Evolutionary conservation across 1,140 invertebrate genomes (phyloP), one percentile per base, ranked within the genome.

Genomic region (Leucophenga varia): DNA sequence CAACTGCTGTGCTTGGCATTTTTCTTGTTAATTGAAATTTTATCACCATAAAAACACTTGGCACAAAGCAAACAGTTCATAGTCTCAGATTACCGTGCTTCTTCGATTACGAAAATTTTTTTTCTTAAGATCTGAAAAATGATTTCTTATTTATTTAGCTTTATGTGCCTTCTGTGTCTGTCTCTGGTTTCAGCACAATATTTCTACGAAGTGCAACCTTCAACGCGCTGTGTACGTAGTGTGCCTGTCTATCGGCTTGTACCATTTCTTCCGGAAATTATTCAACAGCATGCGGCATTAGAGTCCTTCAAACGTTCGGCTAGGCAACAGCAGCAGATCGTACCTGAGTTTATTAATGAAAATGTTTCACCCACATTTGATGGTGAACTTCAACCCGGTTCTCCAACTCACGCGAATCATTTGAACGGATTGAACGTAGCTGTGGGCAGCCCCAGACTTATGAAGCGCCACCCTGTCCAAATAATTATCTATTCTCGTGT

Each of bases 61-160:
- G n/a, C 25, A 16, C 9, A 41, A 22, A 42, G 44, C 16, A 22
- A 49, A 42, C 43, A 47, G 4, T 13, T 7, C 6, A n/a, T 36
- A 59, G 57, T 59, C 47, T 54, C 43, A 54, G 44, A 38, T 57
- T 50, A 50, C 54, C 52, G 18, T 37, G 52, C 41, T 36, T 50
- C 31, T 37, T 21, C 37, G 38, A 7, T 37, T 16, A 47, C 32
- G 12, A 8, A 42, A 50, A 30, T 38, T n/a, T n/a, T n/a, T n/a
- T n/a, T n/a, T n/a, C n/a, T n/a, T 8, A 20, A 37, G 3, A 55
- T 55, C 44, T 52, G 2, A 25, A 25, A 25, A 25, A 18, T 6
- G 30, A 30, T 9, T 46, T 43, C 31, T 19, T 40, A 25, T 22
- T 48, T 5, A 18, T 52, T 6, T 30, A 43, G 41, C 25, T n/a